Base-by-base conservation (phyloP, 2,888 invertebrate species). In the Erannis defoliaria region DNA sequence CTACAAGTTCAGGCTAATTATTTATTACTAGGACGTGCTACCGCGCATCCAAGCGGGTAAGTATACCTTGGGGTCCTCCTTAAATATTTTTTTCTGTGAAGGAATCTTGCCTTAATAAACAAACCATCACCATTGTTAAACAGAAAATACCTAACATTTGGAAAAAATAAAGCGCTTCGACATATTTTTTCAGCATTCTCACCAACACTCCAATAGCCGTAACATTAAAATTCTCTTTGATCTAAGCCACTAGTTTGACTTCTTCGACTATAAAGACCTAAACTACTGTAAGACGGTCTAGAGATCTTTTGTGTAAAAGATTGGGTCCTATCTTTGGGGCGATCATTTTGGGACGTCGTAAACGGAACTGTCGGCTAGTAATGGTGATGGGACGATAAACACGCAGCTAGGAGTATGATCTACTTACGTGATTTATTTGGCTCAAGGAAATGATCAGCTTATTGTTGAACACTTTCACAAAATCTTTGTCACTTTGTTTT, bases 281-380 rank as follows among this genome's bases (percentile, higher is more conserved):
- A n/a, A 14, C 49, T 33, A 14, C 33, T 18, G 14, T 14, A 23
- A 23, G 14, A 9, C 12, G 5, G 16, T 6, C 33, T 31, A 19
- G 21, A 19, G 31, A 48, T 46, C 35, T 35, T 45, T 49, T 21
- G 23, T 49, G 10, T 37, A 49, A 48, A 33, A 49, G 49, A 37
- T 49, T 23, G 49, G 29, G 1, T 35, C 35, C 35, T 49, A 49
- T 49, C 49, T 49, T n/a, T 4, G 14, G 14, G 35, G n/a, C 46
- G 33, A 49, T 49, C 49, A 8, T 12, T 18, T 48, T 23, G 5
- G 29, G 18, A 31, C 48, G 35, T 35, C 48, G 33, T 33, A 33
- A 19, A 19, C 48, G 12, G 26, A 16, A 45, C 16, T 10, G 26
- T 2, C 45, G 26, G 23, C 26, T 10, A 9, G 46, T 18, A 12